Evolutionary conservation across 2,888 invertebrate species (phyloP), one percentile per base, ranked within the genome.

Genomic region (Acleris laterana): DNA sequence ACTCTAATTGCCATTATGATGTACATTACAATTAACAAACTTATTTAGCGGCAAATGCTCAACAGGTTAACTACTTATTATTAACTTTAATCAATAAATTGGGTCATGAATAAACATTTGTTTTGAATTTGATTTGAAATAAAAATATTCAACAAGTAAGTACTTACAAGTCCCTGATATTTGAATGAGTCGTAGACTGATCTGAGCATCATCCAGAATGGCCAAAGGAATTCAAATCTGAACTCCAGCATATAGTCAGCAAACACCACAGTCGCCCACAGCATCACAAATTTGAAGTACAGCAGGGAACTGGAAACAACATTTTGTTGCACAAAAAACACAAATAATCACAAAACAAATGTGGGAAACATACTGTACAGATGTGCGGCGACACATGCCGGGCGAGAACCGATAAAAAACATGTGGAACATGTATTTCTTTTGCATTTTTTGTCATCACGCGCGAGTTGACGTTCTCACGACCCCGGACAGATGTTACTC

Each of bases 191-290:
- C 99, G 92, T 98, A 98, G 79, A 99, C 97, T 87, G 98, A 98
- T 92, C 98, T 95, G 77, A 99, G 94, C 82, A 99, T 95, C 81
- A 99, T 95, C 97, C 99, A 99, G 93, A 99, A 98, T 62, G 99
- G 99, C 98, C 99, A 99, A 85, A 99, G 95, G 93, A 99, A 98
- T 94, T 99, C 99, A 94, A 99, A 98, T 82, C 99, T 97, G 94
- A 99, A 99, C 93, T 99, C 99, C 93, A 99, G 94, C 94, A 99
- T 96, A 93, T 98, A 98, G 93, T 99, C 99, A 75, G 98, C 98
- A 92, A 98, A 94, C 87, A 99, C 96, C 79, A 99, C 97, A 89
- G 98, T 95, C 77, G 96, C 96, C 99, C 99, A 99, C 90, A 99
- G 95, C 93, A 98, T 94, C 83, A 99, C 95, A 94, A 99, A 98